Percentiles rank a stretch among this genome's conserved stretches.
These are phyloP conservation scores for Hydractinia symbiolongicarpus DNA, from an alignment of 30 jellyfish, hydroid and myxozoan species.

Conservation along the genomic window DNA sequence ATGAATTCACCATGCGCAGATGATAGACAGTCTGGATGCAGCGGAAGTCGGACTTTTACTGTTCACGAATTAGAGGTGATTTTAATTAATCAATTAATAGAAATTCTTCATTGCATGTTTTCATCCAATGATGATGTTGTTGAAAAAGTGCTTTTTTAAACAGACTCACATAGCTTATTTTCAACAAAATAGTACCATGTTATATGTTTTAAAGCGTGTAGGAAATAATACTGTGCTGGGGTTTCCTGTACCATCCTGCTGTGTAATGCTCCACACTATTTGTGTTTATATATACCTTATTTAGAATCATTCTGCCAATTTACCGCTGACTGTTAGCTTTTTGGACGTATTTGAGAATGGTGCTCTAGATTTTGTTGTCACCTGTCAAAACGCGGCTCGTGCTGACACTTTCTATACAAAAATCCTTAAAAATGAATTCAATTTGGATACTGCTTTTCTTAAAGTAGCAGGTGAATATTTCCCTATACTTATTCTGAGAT, in stretches of 20 bases:
- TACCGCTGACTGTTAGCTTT: constrained; percentile 8
- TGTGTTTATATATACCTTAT: too few species aligned
- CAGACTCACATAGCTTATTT: too few species aligned
- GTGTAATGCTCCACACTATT: too few species aligned
- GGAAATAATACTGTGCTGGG: too few species aligned
- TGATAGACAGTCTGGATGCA: constrained; percentile 38
- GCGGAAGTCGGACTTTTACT: constrained; percentile 56
- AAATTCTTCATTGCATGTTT: constrained; percentile 9
- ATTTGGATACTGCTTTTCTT: constrained; percentile 74
- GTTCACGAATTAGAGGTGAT: constrained; percentile 46
- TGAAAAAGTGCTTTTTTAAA: too few species aligned
- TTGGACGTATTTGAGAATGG: constrained; percentile 60
- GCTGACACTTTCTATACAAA: constrained; percentile 12
- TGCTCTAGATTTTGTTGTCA: constrained; percentile 73
- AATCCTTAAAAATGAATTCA: constrained; percentile 74
- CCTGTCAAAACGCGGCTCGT: constrained; percentile 23
- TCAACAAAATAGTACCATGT: too few species aligned
- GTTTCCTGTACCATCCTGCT: too few species aligned
- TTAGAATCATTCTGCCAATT: too few species aligned
- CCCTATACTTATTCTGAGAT: too few species aligned
- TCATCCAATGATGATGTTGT: too few species aligned
- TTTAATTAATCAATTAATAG: not conserved
- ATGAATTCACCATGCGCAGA: constrained; percentile 55
- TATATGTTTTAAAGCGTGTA: too few species aligned
- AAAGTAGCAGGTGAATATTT: constrained; percentile 73